phyloP scores from a whole-genome alignment of 2,113 vertebrate genomes.

The crab-eating macaque (Macaca fascicularis) region DNA sequence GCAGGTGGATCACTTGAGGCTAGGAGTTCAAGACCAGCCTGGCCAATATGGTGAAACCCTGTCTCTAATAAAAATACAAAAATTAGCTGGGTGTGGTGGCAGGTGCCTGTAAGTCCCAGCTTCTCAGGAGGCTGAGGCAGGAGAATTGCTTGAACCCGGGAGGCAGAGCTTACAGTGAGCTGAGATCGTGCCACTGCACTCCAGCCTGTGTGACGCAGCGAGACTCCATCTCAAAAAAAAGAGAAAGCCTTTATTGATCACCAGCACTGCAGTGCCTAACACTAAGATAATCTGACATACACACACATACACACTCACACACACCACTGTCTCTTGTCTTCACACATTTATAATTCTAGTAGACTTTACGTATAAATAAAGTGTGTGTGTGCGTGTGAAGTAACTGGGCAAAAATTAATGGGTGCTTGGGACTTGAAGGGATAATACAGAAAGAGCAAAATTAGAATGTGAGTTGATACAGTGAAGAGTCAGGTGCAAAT shows the following conservation, averaged over 20 bases:
- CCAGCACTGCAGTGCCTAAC: background rate
- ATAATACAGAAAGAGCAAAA: background rate
- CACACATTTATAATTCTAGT: background rate
- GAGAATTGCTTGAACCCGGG: no score
- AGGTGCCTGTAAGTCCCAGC: no score
- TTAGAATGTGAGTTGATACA: background rate
- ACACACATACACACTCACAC: background rate
- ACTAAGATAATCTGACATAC: background rate
- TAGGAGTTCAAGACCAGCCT: background rate
- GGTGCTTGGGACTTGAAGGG: background rate
- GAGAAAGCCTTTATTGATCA: background rate
- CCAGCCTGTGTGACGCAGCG: no score
- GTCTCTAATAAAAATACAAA: no score
- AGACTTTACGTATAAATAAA: background rate
- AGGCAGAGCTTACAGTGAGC: no score
- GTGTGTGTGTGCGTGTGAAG: no score
- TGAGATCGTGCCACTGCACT: no score
- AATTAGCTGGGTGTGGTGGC: no score
- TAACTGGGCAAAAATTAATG: background rate
- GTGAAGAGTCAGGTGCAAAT: background rate
- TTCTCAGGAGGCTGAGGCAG: no score
- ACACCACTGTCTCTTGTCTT: background rate
- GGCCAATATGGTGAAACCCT: background rate
- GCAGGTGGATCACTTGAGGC: background rate
- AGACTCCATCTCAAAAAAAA: no score